Evolutionary conservation across 2,797 vertebrate species (phyloP), one percentile per base, ranked within the genome.

Genomic region (Ataeniobius toweri): DNA sequence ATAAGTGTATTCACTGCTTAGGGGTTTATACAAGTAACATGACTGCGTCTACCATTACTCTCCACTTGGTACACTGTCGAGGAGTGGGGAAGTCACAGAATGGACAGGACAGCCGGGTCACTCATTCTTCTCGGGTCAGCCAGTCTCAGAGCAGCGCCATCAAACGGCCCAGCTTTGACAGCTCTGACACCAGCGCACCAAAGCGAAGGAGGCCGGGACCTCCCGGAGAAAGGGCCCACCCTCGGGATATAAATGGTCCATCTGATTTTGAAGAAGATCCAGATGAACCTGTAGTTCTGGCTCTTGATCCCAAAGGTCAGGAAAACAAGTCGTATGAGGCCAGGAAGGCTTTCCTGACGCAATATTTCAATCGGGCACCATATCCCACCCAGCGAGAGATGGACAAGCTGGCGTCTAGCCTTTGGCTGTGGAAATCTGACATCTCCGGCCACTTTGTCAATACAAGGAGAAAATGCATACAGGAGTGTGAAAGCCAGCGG

Each of bases 11-110:
- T 83, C 98, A 99, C 91, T 99, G 98, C 91, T 95, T 99, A 74
- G 98, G 98, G 12, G 98, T 99, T 50, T 99, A 99, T 51, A 99
- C 98, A 0, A 99, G 98, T 91, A 99, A 99, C 94, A 99, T 99
- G 98, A 99, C 98, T 0, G 98, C 98, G 82, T 99, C 98, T 9
- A 99, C 98, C 22, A 99, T 99, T 81, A 99, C 98, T 0, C 94
- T 99, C 78, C 98, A 99, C 88, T 92, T 99, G 14, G 98, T 99
- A 41, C 98, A 99, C 92, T 99, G 98, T 90, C 94, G 98, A 75
- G 98, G 98, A 1, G 98, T 99, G 0, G 97, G 98, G 7, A 99
- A 99, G 89, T 95, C 98, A 48, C 98, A 97, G 80, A 99, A 99
- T 0, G 98, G 98, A 48, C 97, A 98, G 92, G 97, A 99, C n/a